Percentiles rank a stretch among this genome's conserved stretches.
phyloP scores from a whole-genome alignment of 2,113 vertebrate genomes.

The Pionites leucogaster region DNA sequence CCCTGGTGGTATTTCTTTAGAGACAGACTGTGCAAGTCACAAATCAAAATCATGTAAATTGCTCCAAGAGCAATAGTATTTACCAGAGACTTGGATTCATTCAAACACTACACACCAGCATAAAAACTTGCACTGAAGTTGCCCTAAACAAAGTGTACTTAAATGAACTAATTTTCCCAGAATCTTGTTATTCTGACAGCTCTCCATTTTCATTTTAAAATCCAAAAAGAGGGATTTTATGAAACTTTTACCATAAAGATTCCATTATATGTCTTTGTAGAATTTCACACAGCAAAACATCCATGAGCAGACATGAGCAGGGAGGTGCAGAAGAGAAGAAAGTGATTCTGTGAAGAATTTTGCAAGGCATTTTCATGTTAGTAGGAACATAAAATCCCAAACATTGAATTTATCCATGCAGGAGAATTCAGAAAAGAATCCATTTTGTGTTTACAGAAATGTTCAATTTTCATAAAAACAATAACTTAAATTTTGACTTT shows the following conservation, averaged over 20 bases:
- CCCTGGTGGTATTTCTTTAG: background rate
- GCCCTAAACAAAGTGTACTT: background rate
- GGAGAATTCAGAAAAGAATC: background rate
- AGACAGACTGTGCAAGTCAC: background rate
- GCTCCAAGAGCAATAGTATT: background rate
- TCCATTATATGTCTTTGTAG: background rate
- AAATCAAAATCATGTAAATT: constrained; percentile 17
- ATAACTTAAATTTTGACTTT: background rate
- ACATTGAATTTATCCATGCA: background rate
- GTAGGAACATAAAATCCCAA: background rate
- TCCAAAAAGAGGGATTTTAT: background rate
- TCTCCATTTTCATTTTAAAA: background rate
- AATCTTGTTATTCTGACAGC: background rate
- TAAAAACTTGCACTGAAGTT: background rate
- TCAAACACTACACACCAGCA: background rate
- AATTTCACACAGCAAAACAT: background rate
- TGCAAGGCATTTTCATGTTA: background rate
- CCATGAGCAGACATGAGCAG: background rate
- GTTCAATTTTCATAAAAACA: background rate
- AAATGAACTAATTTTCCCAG: background rate
- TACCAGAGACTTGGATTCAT: background rate
- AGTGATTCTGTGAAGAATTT: background rate
- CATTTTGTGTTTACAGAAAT: background rate
- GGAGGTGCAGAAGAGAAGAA: background rate
- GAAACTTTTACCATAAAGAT: background rate